Evolutionary conservation across 2,797 vertebrate genomes (phyloP), one percentile per base, ranked within the genome.

Genomic region (Falco peregrinus): DNA sequence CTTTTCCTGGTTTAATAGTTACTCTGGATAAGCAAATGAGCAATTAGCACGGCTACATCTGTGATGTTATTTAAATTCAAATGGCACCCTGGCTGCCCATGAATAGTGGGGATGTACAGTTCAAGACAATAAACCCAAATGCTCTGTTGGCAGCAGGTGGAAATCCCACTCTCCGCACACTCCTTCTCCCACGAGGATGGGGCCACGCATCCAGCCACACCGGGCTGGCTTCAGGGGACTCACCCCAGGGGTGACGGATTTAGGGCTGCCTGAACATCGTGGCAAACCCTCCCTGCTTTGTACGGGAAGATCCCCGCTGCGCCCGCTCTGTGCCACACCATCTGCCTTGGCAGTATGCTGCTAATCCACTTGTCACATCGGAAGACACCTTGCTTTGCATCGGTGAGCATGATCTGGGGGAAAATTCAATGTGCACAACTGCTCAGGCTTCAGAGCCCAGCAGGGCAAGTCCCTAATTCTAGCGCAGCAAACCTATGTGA

Each of bases 21-120:
- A 29, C 69, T 63, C 82, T 0, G 33, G 57, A 51, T 76, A 93
- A 84, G 92, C 90, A 96, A 93, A 89, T 29, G 79, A 95, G 90
- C 83, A 94, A 93, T 95, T 94, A 93, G 92, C 68, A 65, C 43
- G 6, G 15, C 79, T 56, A 79, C 85, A 77, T 76, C 90, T 85
- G 92, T 31, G 90, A 51, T 85, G 39, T 11, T 54, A 89, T 87
- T 94, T 28, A 68, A 67, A 92, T 90, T 90, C 86, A 93, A 31
- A 57, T 33, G 73, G 16, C 41, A 29, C 25, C n/a, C 56, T 9
- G 82, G 64, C 60, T 83, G 85, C 88, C 87, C 50, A 29, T 71
- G 74, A 75, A 45, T 33, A 65, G 73, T 6, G 3, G 64, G 33
- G 73, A 43, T 22, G 76, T 60, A 80, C 73, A 37, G 41, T 3